Conservation (phyloP, 1,140 invertebrate genomes). For the Leptinotarsa texana region DNA sequence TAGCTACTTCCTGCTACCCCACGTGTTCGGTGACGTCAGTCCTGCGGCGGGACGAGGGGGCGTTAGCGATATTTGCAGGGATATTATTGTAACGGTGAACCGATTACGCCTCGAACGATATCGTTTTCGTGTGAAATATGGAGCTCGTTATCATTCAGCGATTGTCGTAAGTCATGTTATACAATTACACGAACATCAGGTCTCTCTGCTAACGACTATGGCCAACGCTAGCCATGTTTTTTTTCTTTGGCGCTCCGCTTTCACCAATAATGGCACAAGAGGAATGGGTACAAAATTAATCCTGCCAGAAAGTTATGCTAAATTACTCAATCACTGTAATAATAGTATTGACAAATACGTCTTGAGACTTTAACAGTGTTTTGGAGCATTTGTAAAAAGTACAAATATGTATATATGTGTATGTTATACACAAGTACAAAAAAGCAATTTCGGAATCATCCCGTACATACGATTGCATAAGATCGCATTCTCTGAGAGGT, state of each 20-base stretch:
- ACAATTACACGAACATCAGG: neutral
- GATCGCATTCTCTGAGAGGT: neutral
- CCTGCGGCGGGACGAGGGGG: neutral
- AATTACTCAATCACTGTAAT: no score
- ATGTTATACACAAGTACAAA: no score
- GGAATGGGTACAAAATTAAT: no score
- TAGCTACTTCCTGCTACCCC: neutral
- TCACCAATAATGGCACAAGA: no score
- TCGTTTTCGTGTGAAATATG: slow-evolving; percentile 7
- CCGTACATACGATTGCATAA: neutral
- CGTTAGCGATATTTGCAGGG: neutral
- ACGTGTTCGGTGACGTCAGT: neutral
- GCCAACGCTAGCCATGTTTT: no score
- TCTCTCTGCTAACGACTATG: neutral
- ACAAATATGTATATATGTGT: no score
- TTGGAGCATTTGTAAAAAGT: no score
- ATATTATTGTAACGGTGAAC: neutral
- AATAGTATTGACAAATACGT: no score
- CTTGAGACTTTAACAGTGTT: no score
- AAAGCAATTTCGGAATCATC: neutral
- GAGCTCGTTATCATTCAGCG: neutral
- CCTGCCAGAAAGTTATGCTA: no score
- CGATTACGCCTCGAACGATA: neutral
- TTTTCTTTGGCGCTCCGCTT: no score
- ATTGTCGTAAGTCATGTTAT: neutral